Percentiles rank a stretch among this genome's conserved stretches.
Conservation (phyloP, 1,140 invertebrate genomes). For the Aphelinus atriplicis region DNA sequence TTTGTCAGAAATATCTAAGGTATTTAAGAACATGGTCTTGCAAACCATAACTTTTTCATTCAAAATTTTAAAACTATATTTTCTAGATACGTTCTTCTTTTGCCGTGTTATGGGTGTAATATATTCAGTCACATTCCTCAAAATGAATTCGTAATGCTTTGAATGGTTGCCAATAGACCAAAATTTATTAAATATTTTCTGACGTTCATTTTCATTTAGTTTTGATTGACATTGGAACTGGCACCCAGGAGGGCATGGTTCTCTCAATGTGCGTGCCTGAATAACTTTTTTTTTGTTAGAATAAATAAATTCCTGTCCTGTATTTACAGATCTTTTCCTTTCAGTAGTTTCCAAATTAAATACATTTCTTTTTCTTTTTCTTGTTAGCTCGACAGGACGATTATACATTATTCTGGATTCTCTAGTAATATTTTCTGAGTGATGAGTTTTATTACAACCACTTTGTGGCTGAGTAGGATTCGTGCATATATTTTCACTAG, state of each 20-base stretch:
- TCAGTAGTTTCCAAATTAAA: neutral
- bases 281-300: neutral
- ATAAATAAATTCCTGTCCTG: neutral
- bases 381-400: neutral
- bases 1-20: slow-evolving; percentile 1
- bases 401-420: too few relatives aligned
- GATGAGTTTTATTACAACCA: too few relatives aligned
- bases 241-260: slow-evolving; percentile 11
- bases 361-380: slow-evolving; percentile 3
- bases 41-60: neutral
- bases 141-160: neutral
- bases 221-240: neutral
- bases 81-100: neutral
- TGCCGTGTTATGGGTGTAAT: neutral
- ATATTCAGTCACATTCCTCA: neutral
- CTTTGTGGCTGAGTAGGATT: too few relatives aligned
- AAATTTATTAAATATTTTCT: neutral
- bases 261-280: neutral
- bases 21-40: slow-evolving; percentile 9
- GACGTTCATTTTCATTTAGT: neutral
- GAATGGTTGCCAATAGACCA: neutral
- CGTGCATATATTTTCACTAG: too few relatives aligned
- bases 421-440: too few relatives aligned
- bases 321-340: neutral
- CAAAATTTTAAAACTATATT: neutral